phyloP scores from a whole-genome alignment of 2,113 vertebrate species.

The Mixornis gularis region DNA sequence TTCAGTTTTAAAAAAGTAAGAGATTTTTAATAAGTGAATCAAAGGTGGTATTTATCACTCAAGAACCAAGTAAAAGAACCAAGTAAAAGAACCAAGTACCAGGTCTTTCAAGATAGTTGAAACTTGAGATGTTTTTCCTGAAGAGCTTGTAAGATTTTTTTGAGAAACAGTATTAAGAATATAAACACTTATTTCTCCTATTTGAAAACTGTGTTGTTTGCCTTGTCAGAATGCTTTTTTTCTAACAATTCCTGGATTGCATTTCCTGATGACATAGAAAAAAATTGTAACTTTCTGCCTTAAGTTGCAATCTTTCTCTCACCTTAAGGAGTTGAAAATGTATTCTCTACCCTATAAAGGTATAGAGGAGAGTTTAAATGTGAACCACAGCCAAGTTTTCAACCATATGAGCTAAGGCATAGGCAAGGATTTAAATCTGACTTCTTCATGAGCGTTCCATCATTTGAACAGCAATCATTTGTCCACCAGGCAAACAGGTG shows the following conservation, averaged over 20 bases:
- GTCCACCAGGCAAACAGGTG: not conserved
- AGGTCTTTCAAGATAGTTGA: not conserved
- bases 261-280: not conserved
- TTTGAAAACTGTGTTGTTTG: not conserved
- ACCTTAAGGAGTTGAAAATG: not conserved
- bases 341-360: not conserved
- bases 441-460: not conserved
- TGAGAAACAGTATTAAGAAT: not conserved
- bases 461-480: not conserved
- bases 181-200: not conserved
- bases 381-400: not conserved
- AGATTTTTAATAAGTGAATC: not conserved
- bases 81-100: not conserved
- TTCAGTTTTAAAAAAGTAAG: not conserved
- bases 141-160: not conserved
- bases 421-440: not conserved
- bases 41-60: not conserved
- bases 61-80: not conserved
- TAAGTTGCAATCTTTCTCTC: not conserved
- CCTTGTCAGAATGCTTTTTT: not conserved
- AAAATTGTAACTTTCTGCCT: not conserved
- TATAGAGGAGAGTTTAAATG: not conserved
- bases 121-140: not conserved
- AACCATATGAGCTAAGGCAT: not conserved
- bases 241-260: not conserved